Evolutionary conservation across 53 echinoderm and acorn worm genomes (phyloP), one percentile per base, ranked within the genome.

Genomic region (Actinopyga echinites): DNA sequence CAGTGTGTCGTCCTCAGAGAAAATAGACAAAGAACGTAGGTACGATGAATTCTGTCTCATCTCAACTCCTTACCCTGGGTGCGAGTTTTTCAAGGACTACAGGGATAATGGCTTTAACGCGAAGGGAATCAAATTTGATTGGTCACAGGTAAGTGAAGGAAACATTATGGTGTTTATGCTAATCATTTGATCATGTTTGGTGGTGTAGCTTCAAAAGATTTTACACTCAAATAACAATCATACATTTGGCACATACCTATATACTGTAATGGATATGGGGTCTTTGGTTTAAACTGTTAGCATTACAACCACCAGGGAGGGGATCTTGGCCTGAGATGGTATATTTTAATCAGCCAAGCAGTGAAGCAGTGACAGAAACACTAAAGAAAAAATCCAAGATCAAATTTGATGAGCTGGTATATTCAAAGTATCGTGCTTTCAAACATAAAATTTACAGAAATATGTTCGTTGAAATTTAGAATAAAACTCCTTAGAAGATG

Each of bases 1-100:
- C 64, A 96, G 96, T 82, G 96, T 94, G 45, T 89, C 96, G 13
- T 96, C 96, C 38, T 96, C 96, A 29, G 96, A 96, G 89, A 96
- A 96, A 56, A 93, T 91, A 20, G 96, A 96, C 89, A 96, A 96
- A 69, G 93, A 94, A 71, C 90, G 86, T 31, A 45, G 96, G 57
- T 96, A 96, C 45, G 85, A 89, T 31, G 93, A 96, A 64, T 96
- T 96, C 86, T 86, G 82, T 56, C 85, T 96, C 57, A 84, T 96
- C 29, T 96, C 96, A 21, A 83, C 93, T 53, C 96, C 96, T 6
- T 96, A 96, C 71, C 96, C 96, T 33, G 94, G 96, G 15, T 96
- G 96, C 83, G 96, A 96, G 83, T 96, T 96, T 85, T 96, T 96
- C 90, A 89, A 87, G 24, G 96, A 96, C 80, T 96, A 92, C 84